phyloP scores from a whole-genome alignment of 2,797 vertebrate species.

The Dryobates pubescens region DNA sequence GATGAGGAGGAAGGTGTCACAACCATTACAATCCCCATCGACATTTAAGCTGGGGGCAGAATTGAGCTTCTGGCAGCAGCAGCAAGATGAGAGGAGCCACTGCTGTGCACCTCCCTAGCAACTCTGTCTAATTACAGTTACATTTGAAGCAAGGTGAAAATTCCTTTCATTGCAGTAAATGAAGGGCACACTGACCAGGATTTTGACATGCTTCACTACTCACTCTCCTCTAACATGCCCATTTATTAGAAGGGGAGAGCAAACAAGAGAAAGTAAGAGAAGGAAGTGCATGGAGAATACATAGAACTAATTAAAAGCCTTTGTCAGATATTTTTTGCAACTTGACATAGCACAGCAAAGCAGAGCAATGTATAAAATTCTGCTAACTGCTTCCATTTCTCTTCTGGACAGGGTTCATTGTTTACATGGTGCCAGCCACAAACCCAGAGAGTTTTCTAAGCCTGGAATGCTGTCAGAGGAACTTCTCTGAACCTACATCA shows the following conservation, averaged over 20 bases:
- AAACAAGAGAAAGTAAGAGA: not conserved
- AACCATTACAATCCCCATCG: accelerated
- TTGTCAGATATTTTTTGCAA: constrained; percentile 60
- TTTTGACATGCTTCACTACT: constrained; percentile 62
- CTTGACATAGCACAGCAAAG: constrained; percentile 38
- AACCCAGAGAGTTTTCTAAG: constrained; percentile 8
- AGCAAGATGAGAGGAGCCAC: not conserved
- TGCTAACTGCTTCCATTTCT: constrained; percentile 66
- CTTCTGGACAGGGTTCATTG: constrained; percentile 54
- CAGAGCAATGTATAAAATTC: constrained; percentile 36
- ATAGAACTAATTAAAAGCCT: constrained; percentile 67
- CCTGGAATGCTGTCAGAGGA: too few relatives aligned
- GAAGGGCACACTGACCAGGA: constrained; percentile 72
- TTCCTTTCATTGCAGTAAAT: constrained; percentile 71
- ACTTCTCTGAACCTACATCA: not conserved
- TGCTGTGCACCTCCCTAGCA: not conserved
- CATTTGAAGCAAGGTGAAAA: constrained; percentile 93
- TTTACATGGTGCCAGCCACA: constrained; percentile 60
- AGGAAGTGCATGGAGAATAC: constrained; percentile 49
- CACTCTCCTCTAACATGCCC: constrained; percentile 28
- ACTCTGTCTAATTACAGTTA: constrained; percentile 59
- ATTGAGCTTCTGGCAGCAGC: not conserved
- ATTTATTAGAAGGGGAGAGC: constrained; percentile 8
- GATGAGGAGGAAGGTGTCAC: not conserved
- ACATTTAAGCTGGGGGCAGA: not conserved